Evolutionary conservation across 2,797 vertebrate species (phyloP).

Genomic region (Enteromius anoplus): DNA sequence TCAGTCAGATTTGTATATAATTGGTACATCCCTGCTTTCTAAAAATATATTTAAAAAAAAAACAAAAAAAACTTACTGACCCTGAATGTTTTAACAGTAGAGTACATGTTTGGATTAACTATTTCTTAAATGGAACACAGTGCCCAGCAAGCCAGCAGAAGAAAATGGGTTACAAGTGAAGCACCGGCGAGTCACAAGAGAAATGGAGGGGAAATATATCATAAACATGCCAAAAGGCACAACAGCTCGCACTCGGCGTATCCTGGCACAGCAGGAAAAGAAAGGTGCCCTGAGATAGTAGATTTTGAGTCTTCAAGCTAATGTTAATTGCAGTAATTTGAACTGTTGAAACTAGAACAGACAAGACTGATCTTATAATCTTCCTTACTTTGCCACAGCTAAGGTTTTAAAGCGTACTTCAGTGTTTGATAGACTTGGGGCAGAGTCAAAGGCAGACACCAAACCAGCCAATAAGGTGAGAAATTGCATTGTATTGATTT

Average conservation of each 20-base stretch:
- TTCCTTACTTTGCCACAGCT: constrained; percentile 47
- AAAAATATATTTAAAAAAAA: background rate
- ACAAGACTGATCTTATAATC: background rate
- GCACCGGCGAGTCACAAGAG: constrained; percentile 88
- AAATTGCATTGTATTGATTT: background rate
- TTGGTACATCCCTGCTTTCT: background rate
- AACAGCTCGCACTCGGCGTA: constrained; percentile 88
- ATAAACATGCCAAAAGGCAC: constrained; percentile 97
- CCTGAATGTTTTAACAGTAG: background rate
- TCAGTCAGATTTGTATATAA: too few relatives aligned
- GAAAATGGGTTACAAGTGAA: constrained; percentile 77
- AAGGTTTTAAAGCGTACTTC: constrained; percentile 84
- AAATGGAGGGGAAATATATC: constrained; percentile 97
- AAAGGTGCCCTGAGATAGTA: constrained; percentile 75
- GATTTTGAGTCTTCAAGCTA: background rate
- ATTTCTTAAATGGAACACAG: constrained; percentile 60
- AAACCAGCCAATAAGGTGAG: constrained; percentile 81
- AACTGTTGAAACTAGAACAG: background rate
- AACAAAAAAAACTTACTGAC: background rate
- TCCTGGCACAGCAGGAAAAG: constrained; percentile 90
- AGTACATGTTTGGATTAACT: background rate
- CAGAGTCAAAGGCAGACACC: constrained; percentile 83
- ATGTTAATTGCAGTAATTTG: background rate
- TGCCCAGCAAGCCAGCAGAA: constrained; percentile 72
- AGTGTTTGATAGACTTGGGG: constrained; percentile 90